Conservation (phyloP, 2,797 vertebrate genomes). For the Myotis daubentonii region DNA sequence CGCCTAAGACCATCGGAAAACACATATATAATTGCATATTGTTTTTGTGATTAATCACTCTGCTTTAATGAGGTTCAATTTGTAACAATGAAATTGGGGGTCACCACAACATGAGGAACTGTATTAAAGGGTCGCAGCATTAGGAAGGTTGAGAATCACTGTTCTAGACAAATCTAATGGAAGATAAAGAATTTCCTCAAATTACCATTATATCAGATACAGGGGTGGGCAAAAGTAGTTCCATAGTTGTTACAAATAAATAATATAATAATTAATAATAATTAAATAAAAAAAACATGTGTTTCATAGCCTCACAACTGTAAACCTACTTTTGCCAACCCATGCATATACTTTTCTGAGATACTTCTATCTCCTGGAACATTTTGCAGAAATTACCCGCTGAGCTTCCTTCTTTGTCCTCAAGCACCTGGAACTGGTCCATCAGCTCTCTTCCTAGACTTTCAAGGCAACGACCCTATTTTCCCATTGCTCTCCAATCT, state of each 20-base stretch:
- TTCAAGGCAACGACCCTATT: no score
- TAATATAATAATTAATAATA: neutral
- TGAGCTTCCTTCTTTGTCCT: neutral
- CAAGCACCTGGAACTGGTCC: neutral
- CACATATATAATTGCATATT: no score
- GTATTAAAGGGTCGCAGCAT: no score
- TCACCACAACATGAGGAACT: no score
- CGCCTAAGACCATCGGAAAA: no score
- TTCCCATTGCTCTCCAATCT: rapidly evolving
- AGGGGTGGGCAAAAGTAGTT: neutral
- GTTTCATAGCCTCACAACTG: neutral
- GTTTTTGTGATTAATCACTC: no score
- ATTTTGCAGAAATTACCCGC: neutral
- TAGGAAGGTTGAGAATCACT: no score
- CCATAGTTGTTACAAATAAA: neutral
- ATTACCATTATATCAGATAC: neutral
- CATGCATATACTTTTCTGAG: neutral
- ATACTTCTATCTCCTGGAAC: neutral
- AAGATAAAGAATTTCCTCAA: neutral
- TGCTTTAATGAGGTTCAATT: no score
- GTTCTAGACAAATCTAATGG: neutral
- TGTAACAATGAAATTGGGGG: no score
- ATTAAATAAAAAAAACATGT: neutral
- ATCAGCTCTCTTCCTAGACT: neutral
- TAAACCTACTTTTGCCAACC: neutral